phyloP scores from a whole-genome alignment of 2,888 invertebrate species.

The Amphipyra tragopoginis region DNA sequence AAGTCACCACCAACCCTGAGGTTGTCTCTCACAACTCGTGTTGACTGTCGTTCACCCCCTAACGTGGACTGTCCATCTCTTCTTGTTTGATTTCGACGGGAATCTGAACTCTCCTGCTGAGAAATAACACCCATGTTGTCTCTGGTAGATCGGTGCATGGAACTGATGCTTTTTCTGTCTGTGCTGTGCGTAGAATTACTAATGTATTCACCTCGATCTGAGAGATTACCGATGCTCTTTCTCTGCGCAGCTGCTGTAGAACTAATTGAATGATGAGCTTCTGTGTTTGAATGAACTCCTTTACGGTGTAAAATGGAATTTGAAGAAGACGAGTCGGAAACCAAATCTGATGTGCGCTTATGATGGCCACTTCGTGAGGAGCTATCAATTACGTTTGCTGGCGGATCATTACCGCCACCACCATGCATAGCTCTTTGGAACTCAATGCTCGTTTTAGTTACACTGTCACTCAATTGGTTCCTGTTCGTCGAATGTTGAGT shows the following conservation, averaged over 20 bases:
- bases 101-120: conserved; percentile 85
- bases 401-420: conserved; percentile 72
- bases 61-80: conserved; percentile 89
- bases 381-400: conserved; percentile 65
- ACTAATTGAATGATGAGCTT: conserved; percentile 93
- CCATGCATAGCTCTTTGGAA: conserved; percentile 89
- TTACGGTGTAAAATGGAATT: conserved; percentile 95
- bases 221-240: conserved; percentile 94
- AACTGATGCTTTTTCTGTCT: conserved; percentile 94
- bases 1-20: conserved; percentile 93
- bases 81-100: conserved; percentile 76
- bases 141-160: conserved; percentile 93
- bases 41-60: conserved; percentile 90
- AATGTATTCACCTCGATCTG: conserved; percentile 93
- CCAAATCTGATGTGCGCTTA: conserved; percentile 93
- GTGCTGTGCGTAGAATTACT: conserved; percentile 91
- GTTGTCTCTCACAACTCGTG: conserved; percentile 91
- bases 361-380: conserved; percentile 88
- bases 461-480: conserved; percentile 83
- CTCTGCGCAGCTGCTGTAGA: conserved; percentile 94
- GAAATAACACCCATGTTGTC: conserved; percentile 87
- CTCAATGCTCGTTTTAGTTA: conserved; percentile 88
- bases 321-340: conserved; percentile 93
- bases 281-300: conserved; percentile 91
- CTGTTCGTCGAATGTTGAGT: conserved; percentile 77